A percentile compares a stretch with the other conserved stretches of the same genome.
phyloP scores from a whole-genome alignment of 2,113 vertebrate genomes.

The Cygnus atratus region DNA sequence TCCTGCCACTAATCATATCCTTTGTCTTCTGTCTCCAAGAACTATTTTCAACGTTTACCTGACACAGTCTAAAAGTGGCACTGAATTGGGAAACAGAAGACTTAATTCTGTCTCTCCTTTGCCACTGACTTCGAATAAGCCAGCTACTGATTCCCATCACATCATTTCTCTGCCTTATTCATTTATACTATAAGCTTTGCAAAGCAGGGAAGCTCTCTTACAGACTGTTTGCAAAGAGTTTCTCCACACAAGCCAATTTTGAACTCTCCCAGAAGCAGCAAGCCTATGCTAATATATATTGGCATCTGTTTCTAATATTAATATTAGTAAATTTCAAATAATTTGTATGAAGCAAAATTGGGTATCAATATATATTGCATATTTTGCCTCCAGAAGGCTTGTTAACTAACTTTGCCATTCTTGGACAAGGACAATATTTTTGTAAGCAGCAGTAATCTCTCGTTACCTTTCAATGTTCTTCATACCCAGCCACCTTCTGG shows the following conservation, averaged over 20 bases:
- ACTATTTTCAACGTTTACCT: neutral
- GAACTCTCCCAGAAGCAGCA: neutral
- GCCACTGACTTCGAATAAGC: neutral
- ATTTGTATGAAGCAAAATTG: neutral
- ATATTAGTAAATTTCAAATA: neutral
- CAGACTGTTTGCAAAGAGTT: neutral
- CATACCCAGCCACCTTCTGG: neutral
- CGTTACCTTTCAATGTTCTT: neutral
- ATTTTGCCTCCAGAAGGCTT: neutral
- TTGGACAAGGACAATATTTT: neutral
- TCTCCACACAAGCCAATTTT: neutral
- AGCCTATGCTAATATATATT: neutral
- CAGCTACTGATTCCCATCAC: neutral
- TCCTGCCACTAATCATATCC: neutral
- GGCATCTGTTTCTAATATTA: neutral
- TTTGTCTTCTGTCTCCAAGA: neutral
- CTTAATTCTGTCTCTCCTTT: neutral
- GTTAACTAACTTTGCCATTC: neutral
- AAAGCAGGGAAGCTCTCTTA: neutral
- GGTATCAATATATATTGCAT: neutral
- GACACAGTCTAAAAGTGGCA: neutral
- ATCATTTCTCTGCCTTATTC: neutral
- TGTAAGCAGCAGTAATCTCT: neutral
- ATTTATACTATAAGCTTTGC: neutral
- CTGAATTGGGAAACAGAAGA: neutral